Base-by-base conservation (phyloP, 2,113 vertebrate species). In the Erpornis zantholeuca region DNA sequence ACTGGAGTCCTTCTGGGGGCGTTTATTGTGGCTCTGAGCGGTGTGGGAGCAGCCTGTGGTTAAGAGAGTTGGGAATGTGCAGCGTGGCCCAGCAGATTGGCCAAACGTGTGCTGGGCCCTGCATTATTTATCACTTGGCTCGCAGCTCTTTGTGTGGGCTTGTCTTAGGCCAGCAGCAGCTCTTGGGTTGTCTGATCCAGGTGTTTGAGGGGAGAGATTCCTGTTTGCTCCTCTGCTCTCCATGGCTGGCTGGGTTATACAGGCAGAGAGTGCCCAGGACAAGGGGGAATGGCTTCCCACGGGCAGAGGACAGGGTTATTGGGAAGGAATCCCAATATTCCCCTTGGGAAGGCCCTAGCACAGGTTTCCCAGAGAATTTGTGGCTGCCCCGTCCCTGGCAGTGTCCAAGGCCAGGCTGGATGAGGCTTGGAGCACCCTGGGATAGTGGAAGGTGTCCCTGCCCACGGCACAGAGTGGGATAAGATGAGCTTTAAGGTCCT, bases 41-140 rank as follows among this genome's bases (percentile, higher is more conserved):
- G 11, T 2, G 29, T 24, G 27, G 56, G 53, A 15, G 47, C 0
- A 45, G 13, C 57, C 57, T 38, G 25, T 12, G 18, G 15, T 24
- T 6, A 3, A 6, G n/a, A 42, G 28, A 42, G 36, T 8, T 38
- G 56, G 52, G 20, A 20, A 3, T 6, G 36, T 35, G 28, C 56
- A 35, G 3, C 4, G 1, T 36, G 73, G 38, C 33, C 38, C 65
- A 0, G 28, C 2, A 1, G 24, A 21, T 8, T 11, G 0, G 0
- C 2, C 1, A 5, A 31, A 50, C 25, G 4, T 11, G 38, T 12
- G n/a, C 42, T 63, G 36, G 19, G 9, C 52, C 24, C n/a, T 31
- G 3, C 4, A 4, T 47, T 38, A 6, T 40, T 49, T 25, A 4
- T 12, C 6, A 7, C 15, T 12, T 4, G 38, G 7, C 4, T 8